phyloP scores from a whole-genome alignment of 2,888 invertebrate genomes.

The Eurois occulta region DNA sequence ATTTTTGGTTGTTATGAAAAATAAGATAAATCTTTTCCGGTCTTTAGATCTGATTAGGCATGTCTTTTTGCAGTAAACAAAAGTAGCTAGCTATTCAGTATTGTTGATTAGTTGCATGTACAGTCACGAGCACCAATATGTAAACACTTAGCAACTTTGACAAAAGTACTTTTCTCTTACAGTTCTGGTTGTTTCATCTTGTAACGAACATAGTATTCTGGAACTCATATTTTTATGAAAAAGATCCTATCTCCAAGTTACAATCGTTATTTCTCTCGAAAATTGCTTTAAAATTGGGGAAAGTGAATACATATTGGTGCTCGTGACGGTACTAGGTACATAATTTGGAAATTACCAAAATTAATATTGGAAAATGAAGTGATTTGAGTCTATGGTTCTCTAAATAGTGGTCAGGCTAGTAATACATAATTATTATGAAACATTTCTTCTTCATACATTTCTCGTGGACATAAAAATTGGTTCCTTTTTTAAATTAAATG shows the following conservation, averaged over 20 bases:
- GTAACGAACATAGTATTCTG: too few species aligned
- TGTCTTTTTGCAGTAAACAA: neutral
- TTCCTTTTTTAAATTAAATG: neutral
- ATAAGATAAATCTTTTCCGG: neutral
- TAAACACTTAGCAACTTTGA: too few species aligned
- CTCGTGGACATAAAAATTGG: neutral
- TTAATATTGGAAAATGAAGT: neutral
- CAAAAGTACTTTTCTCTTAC: too few species aligned
- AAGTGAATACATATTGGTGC: too few species aligned
- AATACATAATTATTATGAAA: neutral
- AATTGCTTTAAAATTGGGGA: too few species aligned
- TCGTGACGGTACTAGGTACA: too few species aligned
- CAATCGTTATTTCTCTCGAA: too few species aligned
- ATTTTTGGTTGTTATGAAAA: neutral
- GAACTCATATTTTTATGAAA: too few species aligned
- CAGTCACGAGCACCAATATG: too few species aligned
- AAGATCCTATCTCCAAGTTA: too few species aligned
- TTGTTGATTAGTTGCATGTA: neutral
- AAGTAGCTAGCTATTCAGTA: neutral
- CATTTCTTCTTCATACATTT: neutral
- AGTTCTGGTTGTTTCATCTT: too few species aligned
- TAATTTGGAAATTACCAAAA: neutral
- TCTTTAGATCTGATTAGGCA: neutral
- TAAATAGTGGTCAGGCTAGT: neutral
- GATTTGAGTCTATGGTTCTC: too few species aligned